A percentile compares a stretch with the other conserved stretches of the same genome.
phyloP scores from a whole-genome alignment of 1,140 invertebrate species.

The Andricus grossulariae region DNA sequence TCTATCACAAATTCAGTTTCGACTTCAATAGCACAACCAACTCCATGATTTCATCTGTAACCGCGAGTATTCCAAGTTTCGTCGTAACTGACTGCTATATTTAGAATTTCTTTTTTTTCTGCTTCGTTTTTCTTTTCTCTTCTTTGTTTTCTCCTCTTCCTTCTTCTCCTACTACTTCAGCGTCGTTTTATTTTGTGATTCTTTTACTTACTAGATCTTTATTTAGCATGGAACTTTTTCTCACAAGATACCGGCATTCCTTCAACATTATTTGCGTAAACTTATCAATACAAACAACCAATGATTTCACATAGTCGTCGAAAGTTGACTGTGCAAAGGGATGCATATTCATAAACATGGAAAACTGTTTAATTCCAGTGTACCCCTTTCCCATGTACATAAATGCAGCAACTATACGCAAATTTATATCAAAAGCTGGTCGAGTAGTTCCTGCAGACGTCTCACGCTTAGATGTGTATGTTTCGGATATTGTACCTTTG shows the following conservation, averaged over 20 bases:
- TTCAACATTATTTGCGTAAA: conserved; percentile 33
- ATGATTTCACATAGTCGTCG: neutral
- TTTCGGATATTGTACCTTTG: too few species aligned
- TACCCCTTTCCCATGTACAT: conserved; percentile 45
- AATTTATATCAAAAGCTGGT: too few species aligned
- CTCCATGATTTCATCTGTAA: conserved; percentile 43
- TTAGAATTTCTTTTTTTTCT: too few species aligned
- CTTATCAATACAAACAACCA: conserved; percentile 17
- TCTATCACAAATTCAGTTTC: conserved; percentile 48
- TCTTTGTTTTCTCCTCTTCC: too few species aligned
- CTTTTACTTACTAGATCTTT: neutral
- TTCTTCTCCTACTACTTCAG: too few species aligned
- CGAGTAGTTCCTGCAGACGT: too few species aligned
- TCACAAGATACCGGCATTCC: conserved; percentile 31
- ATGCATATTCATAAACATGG: conserved; percentile 40
- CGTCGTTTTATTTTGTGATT: too few species aligned
- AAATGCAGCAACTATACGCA: conserved; percentile 30
- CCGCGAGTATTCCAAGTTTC: conserved; percentile 44
- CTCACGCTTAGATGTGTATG: too few species aligned
- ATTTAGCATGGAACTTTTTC: neutral
- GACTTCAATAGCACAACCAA: conserved; percentile 45
- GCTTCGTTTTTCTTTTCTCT: too few species aligned
- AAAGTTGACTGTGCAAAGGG: conserved; percentile 35
- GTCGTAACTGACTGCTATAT: conserved; percentile 47
- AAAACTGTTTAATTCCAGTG: conserved; percentile 37